A percentile compares a stretch with the other conserved stretches of the same genome.
Conservation (phyloP, 2,888 invertebrate genomes). For the Troides aeacus region DNA sequence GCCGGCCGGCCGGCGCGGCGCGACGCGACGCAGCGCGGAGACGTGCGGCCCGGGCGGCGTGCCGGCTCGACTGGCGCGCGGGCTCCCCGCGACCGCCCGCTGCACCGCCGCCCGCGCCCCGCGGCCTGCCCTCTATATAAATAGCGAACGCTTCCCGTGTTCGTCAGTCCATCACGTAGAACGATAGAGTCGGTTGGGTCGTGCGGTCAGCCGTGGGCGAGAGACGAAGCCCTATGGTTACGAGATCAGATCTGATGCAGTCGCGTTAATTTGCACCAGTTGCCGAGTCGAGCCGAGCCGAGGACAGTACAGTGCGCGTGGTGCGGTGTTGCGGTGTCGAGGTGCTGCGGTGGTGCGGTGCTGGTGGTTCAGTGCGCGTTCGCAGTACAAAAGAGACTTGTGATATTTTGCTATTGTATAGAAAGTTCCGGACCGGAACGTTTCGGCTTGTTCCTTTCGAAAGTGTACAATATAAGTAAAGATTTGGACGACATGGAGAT, state of each 20-base stretch:
- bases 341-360: constrained; percentile 68
- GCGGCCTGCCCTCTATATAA: constrained; percentile 73
- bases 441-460: constrained; percentile 55
- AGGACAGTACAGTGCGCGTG: constrained; percentile 58
- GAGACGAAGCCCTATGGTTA: constrained; percentile 76
- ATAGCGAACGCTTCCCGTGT: constrained; percentile 56
- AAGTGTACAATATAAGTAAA: constrained; percentile 80
- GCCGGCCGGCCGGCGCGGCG: constrained; percentile 52
- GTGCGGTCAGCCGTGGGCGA: constrained; percentile 68
- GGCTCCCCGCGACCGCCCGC: constrained; percentile 67
- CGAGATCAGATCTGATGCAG: constrained; percentile 79
- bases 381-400: constrained; percentile 79
- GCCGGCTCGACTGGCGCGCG: constrained; percentile 67
- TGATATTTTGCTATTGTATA: constrained; percentile 76
- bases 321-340: constrained; percentile 64
- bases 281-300: constrained; percentile 78
- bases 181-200: constrained; percentile 77
- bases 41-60: constrained; percentile 50
- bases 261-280: constrained; percentile 70
- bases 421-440: constrained; percentile 70
- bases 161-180: constrained; percentile 76
- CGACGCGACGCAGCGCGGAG: constrained; percentile 48
- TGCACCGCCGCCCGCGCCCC: constrained; percentile 61
- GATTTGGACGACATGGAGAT: constrained; percentile 87
- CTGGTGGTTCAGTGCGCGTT: constrained; percentile 63